These are phyloP conservation scores for Phalacrocorax carbo DNA, from an alignment of 2,113 vertebrate species.

Conservation along the genomic window DNA sequence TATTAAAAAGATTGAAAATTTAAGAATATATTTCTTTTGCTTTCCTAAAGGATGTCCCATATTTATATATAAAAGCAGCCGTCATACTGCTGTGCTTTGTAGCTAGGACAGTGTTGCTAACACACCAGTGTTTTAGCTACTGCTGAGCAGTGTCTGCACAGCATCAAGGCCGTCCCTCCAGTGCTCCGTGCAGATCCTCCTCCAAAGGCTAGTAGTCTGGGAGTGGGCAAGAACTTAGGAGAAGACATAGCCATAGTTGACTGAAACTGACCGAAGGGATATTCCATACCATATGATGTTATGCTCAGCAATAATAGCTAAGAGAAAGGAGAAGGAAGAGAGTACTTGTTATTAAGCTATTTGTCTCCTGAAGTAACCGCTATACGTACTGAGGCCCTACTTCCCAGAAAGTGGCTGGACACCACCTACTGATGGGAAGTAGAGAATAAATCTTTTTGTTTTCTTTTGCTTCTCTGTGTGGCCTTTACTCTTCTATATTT, in stretches of 20 bases:
- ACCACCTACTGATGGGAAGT: neutral
- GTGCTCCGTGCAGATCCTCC: too few species aligned
- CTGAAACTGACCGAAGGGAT: neutral
- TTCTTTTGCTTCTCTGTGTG: neutral
- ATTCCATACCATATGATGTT: neutral
- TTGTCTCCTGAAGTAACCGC: neutral
- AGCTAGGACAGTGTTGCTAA: neutral
- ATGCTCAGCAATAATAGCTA: neutral
- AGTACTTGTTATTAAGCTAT: neutral
- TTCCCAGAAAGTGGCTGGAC: neutral
- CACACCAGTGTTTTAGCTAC: neutral
- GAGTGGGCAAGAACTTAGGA: neutral
- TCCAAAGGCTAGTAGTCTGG: neutral
- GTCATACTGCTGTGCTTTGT: neutral
- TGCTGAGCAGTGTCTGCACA: neutral
- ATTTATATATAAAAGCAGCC: neutral
- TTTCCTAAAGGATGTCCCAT: neutral
- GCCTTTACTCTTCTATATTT: neutral
- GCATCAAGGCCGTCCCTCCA: neutral
- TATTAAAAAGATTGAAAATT: neutral
- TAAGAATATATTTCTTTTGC: neutral
- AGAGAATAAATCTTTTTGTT: neutral
- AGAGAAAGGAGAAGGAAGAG: neutral
- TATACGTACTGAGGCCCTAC: rapidly evolving
- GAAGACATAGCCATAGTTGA: too few species aligned